Evolutionary conservation across 2,113 vertebrate species (phyloP).

Genomic region (Macquaria ambigua): DNA sequence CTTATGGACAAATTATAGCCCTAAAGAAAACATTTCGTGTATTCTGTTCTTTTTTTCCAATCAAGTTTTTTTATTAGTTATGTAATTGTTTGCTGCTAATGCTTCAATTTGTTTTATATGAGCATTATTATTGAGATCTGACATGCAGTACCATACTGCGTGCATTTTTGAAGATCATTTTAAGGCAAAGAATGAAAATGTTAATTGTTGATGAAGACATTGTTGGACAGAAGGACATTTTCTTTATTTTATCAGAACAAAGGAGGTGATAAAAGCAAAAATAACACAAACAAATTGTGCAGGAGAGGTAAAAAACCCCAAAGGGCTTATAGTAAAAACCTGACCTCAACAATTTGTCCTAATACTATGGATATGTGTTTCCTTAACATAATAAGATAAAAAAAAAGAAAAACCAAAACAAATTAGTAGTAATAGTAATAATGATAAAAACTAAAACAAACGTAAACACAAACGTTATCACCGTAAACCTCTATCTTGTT

Average conservation of each 20-base stretch:
- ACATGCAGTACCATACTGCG: not conserved
- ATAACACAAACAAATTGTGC: too few relatives aligned
- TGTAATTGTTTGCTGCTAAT: conserved; percentile 21
- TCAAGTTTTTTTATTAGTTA: not conserved
- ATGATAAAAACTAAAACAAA: too few relatives aligned
- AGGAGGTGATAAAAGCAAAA: too few relatives aligned
- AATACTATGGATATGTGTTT: too few relatives aligned
- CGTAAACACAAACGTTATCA: conserved; percentile 21
- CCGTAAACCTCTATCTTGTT: conserved; percentile 42
- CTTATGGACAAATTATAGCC: conserved; percentile 27
- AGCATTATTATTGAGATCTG: not conserved
- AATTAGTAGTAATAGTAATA: too few relatives aligned
- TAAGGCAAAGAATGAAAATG: conserved; percentile 1
- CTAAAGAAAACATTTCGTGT: not conserved
- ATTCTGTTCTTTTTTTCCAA: not conserved
- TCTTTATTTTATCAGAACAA: too few relatives aligned
- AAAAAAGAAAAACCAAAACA: too few relatives aligned
- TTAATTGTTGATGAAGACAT: conserved; percentile 2
- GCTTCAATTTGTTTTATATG: conserved; percentile 1
- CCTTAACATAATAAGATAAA: too few relatives aligned
- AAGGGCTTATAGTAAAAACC: too few relatives aligned
- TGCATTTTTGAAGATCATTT: conserved; percentile 8
- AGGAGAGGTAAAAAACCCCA: too few relatives aligned
- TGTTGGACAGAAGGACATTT: too few relatives aligned
- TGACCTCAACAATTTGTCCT: too few relatives aligned